phyloP scores from a whole-genome alignment of 2,113 vertebrate species.

The Synodontis membranacea region DNA sequence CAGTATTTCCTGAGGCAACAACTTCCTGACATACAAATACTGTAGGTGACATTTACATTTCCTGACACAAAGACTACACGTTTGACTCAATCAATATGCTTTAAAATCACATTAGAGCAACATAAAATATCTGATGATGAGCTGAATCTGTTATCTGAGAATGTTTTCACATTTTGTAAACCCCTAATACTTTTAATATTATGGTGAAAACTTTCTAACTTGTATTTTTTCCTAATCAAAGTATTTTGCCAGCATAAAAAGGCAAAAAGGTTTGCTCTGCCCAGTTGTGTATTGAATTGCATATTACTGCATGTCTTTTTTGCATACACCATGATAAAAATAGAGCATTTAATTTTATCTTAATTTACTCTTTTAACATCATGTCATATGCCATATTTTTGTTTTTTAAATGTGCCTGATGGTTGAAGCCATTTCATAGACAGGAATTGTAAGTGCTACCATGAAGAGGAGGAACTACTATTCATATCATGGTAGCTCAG shows the following conservation, averaged over 20 bases:
- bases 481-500: too few relatives aligned
- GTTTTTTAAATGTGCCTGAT: too few relatives aligned
- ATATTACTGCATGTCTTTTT: neutral
- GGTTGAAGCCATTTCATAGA: too few relatives aligned
- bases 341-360: neutral
- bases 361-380: too few relatives aligned
- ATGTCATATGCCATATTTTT: too few relatives aligned
- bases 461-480: too few relatives aligned
- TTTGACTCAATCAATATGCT: neutral
- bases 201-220: neutral
- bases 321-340: neutral
- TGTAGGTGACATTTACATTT: neutral
- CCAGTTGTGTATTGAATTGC: neutral
- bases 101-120: neutral
- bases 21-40: neutral
- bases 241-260: neutral
- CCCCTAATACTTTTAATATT: neutral
- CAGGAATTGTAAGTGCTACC: too few relatives aligned
- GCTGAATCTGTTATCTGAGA: neutral
- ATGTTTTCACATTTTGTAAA: neutral
- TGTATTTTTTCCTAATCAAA: neutral
- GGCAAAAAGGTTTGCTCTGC: neutral
- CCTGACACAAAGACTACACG: neutral
- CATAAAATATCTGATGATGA: neutral
- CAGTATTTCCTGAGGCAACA: neutral